phyloP scores from a whole-genome alignment of 2,113 vertebrate species.

The Pachypanchax playfairii region DNA sequence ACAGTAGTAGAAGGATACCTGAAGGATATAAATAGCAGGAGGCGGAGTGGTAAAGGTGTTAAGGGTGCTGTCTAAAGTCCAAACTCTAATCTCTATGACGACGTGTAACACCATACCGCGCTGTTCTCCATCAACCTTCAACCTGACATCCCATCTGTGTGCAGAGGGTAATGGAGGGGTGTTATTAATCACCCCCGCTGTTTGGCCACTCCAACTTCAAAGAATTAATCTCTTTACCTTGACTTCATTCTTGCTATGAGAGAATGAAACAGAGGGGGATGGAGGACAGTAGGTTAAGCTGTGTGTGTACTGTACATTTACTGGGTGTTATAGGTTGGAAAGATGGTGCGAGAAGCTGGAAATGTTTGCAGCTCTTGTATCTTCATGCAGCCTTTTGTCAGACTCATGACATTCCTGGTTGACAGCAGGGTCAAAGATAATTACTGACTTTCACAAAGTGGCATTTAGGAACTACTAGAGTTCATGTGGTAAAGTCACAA shows the following conservation, averaged over 20 bases:
- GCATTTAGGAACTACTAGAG: conserved; percentile 62
- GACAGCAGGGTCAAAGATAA: conserved; percentile 59
- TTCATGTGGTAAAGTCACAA: conserved; percentile 57
- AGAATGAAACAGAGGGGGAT: conserved; percentile 1
- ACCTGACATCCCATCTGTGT: conserved; percentile 74
- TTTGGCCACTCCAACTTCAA: conserved; percentile 38
- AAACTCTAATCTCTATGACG: conserved; percentile 68
- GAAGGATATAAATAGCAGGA: conserved; percentile 67
- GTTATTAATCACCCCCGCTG: conserved; percentile 72
- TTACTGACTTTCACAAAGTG: conserved; percentile 60
- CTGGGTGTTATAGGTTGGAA: conserved; percentile 3
- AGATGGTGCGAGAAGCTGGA: conserved; percentile 10
- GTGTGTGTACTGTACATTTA: not conserved
- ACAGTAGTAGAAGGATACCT: conserved; percentile 61
- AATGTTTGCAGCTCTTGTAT: not conserved
- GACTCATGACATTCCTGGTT: conserved; percentile 61
- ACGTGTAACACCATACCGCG: conserved; percentile 54
- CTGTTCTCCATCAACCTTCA: conserved; percentile 78
- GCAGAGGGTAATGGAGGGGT: conserved; percentile 71
- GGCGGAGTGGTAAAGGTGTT: conserved; percentile 44
- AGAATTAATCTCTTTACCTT: conserved; percentile 58
- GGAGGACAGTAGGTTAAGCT: not conserved
- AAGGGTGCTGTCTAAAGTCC: conserved; percentile 49
- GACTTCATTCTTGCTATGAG: conserved; percentile 33
- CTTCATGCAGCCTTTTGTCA: too few relatives aligned